phyloP scores from a whole-genome alignment of 2,113 vertebrate genomes.

The Mormyrus lacerda region DNA sequence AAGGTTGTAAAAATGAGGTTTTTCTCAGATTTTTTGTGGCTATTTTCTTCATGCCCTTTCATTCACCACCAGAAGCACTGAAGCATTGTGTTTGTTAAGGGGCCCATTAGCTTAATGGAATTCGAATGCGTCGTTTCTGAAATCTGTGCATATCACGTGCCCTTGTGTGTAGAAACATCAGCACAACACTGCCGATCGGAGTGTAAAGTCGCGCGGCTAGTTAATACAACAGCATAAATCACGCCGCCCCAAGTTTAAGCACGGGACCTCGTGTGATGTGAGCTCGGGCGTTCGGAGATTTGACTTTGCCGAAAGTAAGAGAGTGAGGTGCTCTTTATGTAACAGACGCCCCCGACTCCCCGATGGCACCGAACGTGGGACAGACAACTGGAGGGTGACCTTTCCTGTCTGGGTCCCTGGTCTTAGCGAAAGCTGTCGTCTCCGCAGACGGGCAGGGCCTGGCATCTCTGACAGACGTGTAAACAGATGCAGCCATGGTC shows the following conservation, averaged over 20 bases:
- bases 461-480: conserved; percentile 75
- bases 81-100: background rate
- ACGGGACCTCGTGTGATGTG: background rate
- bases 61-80: background rate
- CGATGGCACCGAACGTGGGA: background rate
- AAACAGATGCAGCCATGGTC: conserved; percentile 82
- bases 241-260: background rate
- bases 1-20: background rate
- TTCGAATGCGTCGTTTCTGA: background rate
- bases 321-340: background rate
- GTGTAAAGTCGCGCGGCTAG: background rate
- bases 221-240: background rate
- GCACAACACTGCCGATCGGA: background rate
- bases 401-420: conserved; percentile 51
- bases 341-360: conserved; percentile 7
- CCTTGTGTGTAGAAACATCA: background rate
- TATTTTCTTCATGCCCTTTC: background rate
- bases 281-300: background rate
- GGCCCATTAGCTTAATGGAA: background rate
- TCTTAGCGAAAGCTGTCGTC: conserved; percentile 48
- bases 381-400: conserved; percentile 42
- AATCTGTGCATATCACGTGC: background rate
- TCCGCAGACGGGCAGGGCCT: conserved; percentile 50
- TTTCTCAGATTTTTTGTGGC: background rate
- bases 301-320: background rate